These are phyloP conservation scores for Orthonyx spaldingii DNA, from an alignment of 2,113 vertebrate genomes.

Conservation along the genomic window DNA sequence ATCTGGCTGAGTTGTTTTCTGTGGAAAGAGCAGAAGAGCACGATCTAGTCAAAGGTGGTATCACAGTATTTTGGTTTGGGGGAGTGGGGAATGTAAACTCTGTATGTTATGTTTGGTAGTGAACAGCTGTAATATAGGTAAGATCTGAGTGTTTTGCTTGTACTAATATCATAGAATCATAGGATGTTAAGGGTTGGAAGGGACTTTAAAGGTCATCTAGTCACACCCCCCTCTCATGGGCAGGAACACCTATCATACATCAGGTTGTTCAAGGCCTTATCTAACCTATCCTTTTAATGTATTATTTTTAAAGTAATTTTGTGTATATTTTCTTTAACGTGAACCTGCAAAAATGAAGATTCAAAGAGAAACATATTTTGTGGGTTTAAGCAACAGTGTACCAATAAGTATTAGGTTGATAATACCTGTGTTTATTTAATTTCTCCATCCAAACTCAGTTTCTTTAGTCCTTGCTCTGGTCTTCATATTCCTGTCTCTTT, in stretches of 20 bases:
- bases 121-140: background rate
- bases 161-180: background rate
- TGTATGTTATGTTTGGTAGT: background rate
- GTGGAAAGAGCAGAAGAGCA: background rate
- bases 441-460: background rate
- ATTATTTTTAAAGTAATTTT: background rate
- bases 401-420: background rate
- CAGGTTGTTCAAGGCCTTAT: background rate
- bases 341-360: background rate
- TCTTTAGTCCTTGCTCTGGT: background rate
- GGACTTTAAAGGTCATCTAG: background rate
- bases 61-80: background rate
- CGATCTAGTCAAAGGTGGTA: fast-evolving
- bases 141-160: background rate
- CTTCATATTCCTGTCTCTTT: background rate
- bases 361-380: background rate
- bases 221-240: fast-evolving
- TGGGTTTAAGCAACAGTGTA: background rate
- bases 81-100: background rate
- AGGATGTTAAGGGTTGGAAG: background rate
- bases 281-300: background rate
- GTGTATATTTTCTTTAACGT: background rate
- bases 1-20: background rate
- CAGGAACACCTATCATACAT: too few species aligned
- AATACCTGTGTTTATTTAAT: background rate